Base-by-base conservation (phyloP, 2,888 invertebrate species). In the Plebejus melissa region DNA sequence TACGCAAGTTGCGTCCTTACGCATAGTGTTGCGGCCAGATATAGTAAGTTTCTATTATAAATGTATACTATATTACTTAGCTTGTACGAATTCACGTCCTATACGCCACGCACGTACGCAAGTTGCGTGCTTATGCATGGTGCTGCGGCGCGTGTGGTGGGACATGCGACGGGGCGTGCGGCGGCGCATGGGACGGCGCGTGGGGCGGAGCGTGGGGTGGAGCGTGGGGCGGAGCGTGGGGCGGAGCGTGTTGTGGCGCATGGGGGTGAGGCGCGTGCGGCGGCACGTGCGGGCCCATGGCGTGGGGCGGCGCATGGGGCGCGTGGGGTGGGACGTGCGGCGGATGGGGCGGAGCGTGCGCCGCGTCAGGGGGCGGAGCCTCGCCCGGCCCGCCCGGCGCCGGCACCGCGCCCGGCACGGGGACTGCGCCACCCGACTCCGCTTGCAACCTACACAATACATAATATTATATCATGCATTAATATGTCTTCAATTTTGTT, bases 391-490 rank as follows among this genome's bases (percentile, higher is more conserved):
- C 28, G 79, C 83, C 46, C 75, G 83, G 80, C 22, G 82, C 81
- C 75, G 80, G 83, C 69, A 81, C 75, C 32, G 81, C 76, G 4
- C 78, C 78, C 28, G 76, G 75, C 57, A 78, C 76, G 36, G 77
- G 77, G 9, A 69, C 77, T 41, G 65, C 77, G 13, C 74, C 79
- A 9, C 77, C 79, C 16, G 78, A 77, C 69, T 78, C 80, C 72
- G 78, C 78, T 77, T 91, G 90, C 79, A 91, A 76, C 79, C 90
- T 91, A 78, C 57, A 76, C 57, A 58, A 22, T 6, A 22, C 9
- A 60, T 2, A 32, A 60, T 2, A 32, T 32, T 32, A 32, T 32
- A 32, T 32, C 32, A 32, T 32, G 9, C 7, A 41, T 41, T 41
- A 41, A 41, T 41, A 41, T 41, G 7, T 9, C 7, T 41, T 41